Base-by-base conservation (phyloP, 92 coral and sea anemone genomes). In the Porites divaricata region DNA sequence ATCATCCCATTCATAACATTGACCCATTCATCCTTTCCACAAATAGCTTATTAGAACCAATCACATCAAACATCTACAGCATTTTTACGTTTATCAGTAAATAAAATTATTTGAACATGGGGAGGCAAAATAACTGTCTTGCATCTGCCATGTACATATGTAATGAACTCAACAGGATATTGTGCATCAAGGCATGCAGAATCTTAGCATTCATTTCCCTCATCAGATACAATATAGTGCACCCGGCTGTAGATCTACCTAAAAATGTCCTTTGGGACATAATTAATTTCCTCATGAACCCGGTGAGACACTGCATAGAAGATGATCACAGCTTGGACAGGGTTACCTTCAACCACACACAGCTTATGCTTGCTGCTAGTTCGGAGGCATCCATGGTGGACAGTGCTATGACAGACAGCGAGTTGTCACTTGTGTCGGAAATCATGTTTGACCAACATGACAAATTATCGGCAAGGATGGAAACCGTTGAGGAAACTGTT, bases 191-290 rank as follows among this genome's bases (percentile, higher is more conserved):
- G 7, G 13, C n/a, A n/a, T 12, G 70, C 58, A 24, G 81, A 21
- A 66, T 83, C 87, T 84, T 84, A 84, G 88, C 66, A 49, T 67
- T 64, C 52, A 52, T 80, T 74, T 92, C 77, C 87, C 85, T 88
- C 81, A 77, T 90, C 91, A 97, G 99, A 97, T 97, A 94, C 94
- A 97, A 97, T 92, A 95, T 97, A 91, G 99, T 97, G 25, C 99
- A 97, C 88, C 95, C 98, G 57, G 95, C 98, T 0, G 98, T 93
- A 71, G 95, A 95, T 83, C 99, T 97, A 74, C 97, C 99, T 82
- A 97, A 93, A 88, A 78, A 89, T 76, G 98, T 93, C 73, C 93
- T 97, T 53, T 95, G 98, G 91, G 99, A 97, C 85, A 95, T 97
- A 48, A 78, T 97, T 78, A 95, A 90, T 84, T 97, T 97, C 92